phyloP scores from a whole-genome alignment of 2,888 invertebrate genomes.

The Hesperia comma region DNA sequence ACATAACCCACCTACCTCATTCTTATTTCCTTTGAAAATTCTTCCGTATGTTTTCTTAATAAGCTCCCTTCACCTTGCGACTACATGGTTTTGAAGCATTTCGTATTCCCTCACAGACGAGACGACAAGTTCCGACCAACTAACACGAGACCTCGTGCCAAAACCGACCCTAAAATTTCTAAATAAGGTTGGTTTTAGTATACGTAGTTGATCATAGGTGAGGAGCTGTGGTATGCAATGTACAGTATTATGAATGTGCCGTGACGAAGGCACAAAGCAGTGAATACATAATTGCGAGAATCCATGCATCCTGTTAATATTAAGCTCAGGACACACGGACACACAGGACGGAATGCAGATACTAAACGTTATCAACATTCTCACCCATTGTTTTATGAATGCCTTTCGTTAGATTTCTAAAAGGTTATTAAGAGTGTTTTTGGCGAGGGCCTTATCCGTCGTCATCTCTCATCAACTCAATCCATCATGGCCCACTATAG shows the following conservation, averaged over 20 bases:
- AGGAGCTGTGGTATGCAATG: slow-evolving; percentile 27
- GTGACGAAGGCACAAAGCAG: slow-evolving; percentile 32
- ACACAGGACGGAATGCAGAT: background rate
- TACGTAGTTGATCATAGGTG: background rate
- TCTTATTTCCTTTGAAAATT: background rate
- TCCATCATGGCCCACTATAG: no score
- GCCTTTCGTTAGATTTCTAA: no score
- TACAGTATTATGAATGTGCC: slow-evolving; percentile 40
- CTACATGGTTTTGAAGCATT: slow-evolving; percentile 23
- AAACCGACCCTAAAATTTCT: background rate
- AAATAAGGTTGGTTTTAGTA: background rate
- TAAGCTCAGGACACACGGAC: slow-evolving; percentile 29
- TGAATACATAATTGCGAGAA: slow-evolving; percentile 36
- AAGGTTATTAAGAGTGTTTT: no score
- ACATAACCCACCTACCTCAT: background rate
- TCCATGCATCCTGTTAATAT: slow-evolving; percentile 37
- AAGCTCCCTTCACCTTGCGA: slow-evolving; percentile 21
- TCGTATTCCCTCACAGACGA: slow-evolving; percentile 18
- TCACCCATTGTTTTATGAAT: no score
- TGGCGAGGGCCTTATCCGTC: no score
- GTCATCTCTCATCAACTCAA: no score
- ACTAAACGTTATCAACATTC: no score
- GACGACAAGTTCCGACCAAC: slow-evolving; percentile 3
- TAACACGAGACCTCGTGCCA: background rate
- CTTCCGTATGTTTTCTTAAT: slow-evolving; percentile 32